Conservation (phyloP, 2,797 vertebrate genomes). For the Darevskia mixta region DNA sequence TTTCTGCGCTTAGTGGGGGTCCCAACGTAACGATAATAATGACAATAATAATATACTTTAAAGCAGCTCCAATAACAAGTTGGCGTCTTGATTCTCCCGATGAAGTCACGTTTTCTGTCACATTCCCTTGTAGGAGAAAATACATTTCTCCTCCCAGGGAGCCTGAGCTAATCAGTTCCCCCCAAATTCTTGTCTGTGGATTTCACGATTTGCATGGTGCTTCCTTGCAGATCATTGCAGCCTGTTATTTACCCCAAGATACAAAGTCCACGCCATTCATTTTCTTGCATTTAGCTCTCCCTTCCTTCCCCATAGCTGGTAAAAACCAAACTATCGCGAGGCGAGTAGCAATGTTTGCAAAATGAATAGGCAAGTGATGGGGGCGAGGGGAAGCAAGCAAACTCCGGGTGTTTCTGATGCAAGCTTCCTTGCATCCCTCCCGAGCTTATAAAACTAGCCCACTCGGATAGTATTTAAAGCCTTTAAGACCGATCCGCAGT, state of each 20-base stretch:
- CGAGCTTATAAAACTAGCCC: slow-evolving; percentile 92
- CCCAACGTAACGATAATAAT: not conserved
- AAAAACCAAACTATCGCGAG: slow-evolving; percentile 44
- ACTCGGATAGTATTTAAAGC: slow-evolving; percentile 88
- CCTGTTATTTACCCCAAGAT: slow-evolving; percentile 34
- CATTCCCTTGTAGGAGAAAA: not conserved
- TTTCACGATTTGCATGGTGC: not conserved
- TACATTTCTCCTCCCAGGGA: no score
- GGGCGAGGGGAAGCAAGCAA: slow-evolving; percentile 75
- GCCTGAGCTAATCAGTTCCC: not conserved
- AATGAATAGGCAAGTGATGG: not conserved
- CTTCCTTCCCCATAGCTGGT: slow-evolving; percentile 53
- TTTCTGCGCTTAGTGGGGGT: not conserved
- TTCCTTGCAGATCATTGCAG: not conserved
- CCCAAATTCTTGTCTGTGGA: not conserved
- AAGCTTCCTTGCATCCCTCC: no score
- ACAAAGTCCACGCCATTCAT: slow-evolving; percentile 72
- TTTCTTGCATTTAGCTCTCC: slow-evolving; percentile 73
- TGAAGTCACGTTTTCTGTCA: not conserved
- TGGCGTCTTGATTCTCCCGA: no score
- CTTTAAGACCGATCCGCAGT: slow-evolving; percentile 78
- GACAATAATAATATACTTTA: not conserved
- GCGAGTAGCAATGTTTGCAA: slow-evolving; percentile 28
- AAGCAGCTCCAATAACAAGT: no score
- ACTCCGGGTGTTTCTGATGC: slow-evolving; percentile 81